These are phyloP conservation scores for Spisula solida DNA, from an alignment of 2,888 invertebrate species.

Conservation along the genomic window DNA sequence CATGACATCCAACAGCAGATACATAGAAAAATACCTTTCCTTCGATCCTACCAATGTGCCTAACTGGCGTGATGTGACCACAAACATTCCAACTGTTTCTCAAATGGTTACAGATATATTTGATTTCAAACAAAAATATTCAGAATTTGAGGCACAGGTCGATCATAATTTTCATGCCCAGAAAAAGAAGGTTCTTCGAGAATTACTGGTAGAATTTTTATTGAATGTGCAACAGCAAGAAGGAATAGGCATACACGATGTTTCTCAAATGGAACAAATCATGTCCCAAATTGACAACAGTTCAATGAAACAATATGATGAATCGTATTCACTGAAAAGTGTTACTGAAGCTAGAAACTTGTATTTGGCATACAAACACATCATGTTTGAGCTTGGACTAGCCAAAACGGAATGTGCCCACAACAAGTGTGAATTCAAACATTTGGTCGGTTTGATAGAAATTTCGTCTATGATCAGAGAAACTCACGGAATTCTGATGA, in stretches of 20 bases:
- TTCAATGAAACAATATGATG: background rate
- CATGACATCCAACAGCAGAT: background rate
- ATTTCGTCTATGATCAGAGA: slow-evolving; percentile 26
- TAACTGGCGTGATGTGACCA: background rate
- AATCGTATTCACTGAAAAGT: slow-evolving; percentile 9
- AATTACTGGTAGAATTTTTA: slow-evolving; percentile 26
- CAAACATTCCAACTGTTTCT: slow-evolving; percentile 19
- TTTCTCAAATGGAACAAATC: slow-evolving; percentile 14
- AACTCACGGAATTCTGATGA: slow-evolving; percentile 34
- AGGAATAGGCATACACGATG: slow-evolving; percentile 26
- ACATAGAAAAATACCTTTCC: background rate
- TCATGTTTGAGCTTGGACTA: slow-evolving; percentile 6
- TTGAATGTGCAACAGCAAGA: slow-evolving; percentile 37
- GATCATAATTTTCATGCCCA: background rate
- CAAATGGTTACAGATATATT: slow-evolving; percentile 40
- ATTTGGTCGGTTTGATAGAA: slow-evolving; percentile 19
- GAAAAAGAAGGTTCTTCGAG: background rate
- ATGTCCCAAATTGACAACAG: background rate
- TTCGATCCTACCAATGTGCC: slow-evolving; percentile 42
- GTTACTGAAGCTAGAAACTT: slow-evolving; percentile 36
- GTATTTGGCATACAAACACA: slow-evolving; percentile 36
- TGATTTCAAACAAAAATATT: background rate
- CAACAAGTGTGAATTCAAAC: background rate
- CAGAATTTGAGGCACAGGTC: background rate
- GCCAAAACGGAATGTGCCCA: background rate